Evolutionary conservation across 1,140 invertebrate genomes (phyloP).

Genomic region (Drosophila malerkotliana): DNA sequence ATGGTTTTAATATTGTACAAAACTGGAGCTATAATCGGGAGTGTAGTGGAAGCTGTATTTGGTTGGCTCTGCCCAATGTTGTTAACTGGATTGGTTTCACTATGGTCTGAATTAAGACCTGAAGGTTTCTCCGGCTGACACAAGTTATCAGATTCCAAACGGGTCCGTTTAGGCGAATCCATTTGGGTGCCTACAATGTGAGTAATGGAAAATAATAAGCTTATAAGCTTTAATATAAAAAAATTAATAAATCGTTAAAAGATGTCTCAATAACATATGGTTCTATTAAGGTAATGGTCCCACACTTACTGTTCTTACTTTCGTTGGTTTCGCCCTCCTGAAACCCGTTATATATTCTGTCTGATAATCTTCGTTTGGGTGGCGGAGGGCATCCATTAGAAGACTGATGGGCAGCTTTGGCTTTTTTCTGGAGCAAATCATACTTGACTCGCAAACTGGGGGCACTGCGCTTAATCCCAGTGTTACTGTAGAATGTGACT

Average conservation of each 20-base stretch:
- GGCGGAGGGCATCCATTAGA: background rate
- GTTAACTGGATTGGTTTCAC: background rate
- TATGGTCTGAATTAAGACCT: background rate
- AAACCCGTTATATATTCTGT: too few relatives aligned
- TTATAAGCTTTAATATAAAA: too few relatives aligned
- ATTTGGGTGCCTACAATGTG: background rate
- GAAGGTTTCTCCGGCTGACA: background rate
- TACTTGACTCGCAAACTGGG: slow-evolving; percentile 7
- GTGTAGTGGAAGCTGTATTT: background rate
- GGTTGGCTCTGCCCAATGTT: background rate
- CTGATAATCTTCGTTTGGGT: background rate
- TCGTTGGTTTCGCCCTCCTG: background rate
- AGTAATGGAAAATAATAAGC: too few relatives aligned
- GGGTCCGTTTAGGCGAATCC: background rate
- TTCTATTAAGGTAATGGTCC: too few relatives aligned
- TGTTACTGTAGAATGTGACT: background rate
- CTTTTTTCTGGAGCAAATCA: slow-evolving; percentile 1
- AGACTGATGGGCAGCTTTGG: background rate
- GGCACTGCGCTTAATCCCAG: slow-evolving; percentile 5
- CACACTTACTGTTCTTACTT: background rate
- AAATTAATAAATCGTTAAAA: too few relatives aligned
- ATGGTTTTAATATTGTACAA: background rate
- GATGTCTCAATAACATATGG: too few relatives aligned
- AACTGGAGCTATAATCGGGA: background rate
- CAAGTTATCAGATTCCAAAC: background rate